A percentile compares a stretch with the other conserved stretches of the same genome.
These are phyloP conservation scores for Pomacea canaliculata DNA, from an alignment of 2,888 invertebrate genomes.

Conservation along the genomic window DNA sequence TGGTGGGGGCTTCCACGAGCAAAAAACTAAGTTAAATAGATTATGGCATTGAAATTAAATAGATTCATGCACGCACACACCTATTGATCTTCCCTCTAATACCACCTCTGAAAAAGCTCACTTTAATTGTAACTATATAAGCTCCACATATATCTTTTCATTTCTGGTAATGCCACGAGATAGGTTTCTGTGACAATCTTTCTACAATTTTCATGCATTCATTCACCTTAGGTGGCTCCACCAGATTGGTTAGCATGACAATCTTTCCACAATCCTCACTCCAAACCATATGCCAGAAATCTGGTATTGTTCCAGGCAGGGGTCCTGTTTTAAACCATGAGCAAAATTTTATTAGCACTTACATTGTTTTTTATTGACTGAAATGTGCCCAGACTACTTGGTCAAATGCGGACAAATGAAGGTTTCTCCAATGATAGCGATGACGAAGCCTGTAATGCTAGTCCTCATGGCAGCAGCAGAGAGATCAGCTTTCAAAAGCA, in stretches of 20 bases:
- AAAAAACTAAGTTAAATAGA: no score
- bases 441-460: no score
- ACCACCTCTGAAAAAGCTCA: no score
- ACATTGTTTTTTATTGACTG: background rate
- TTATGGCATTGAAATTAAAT: no score
- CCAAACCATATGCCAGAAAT: constrained; percentile 25
- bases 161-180: background rate
- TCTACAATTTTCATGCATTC: constrained; percentile 4
- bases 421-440: background rate
- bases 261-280: constrained; percentile 17
- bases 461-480: no score
- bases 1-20: no score
- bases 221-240: constrained; percentile 13
- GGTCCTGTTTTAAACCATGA: constrained; percentile 2
- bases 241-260: constrained; percentile 22
- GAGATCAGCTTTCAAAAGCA: background rate
- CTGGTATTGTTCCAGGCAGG: constrained; percentile 9
- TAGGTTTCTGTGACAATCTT: constrained; percentile 22
- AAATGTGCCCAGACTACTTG: background rate
- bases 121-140: no score
- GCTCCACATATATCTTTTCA: no score
- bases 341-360: background rate
- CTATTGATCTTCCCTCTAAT: no score
- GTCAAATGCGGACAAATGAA: background rate
- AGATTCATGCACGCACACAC: no score